A percentile compares a stretch with the other conserved stretches of the same genome.
These are phyloP conservation scores for Drosophila erecta DNA, from an alignment of 1,140 invertebrate genomes.

Conservation along the genomic window DNA sequence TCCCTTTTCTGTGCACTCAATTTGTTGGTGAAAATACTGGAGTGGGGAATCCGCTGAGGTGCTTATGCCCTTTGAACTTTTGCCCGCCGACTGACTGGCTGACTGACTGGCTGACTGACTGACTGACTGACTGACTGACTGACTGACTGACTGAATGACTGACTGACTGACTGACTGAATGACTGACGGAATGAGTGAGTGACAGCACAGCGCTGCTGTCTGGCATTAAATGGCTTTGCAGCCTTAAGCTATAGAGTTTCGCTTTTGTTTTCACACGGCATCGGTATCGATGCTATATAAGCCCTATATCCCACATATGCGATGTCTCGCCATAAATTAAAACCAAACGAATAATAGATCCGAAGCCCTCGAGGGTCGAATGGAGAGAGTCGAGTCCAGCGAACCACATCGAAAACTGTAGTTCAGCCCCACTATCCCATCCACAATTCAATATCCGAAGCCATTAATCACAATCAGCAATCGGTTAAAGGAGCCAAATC, in stretches of 20 bases:
- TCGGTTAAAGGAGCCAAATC: constrained; percentile 57
- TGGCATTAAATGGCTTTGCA: constrained; percentile 65
- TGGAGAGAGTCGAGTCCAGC: constrained; percentile 9
- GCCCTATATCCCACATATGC: constrained; percentile 37
- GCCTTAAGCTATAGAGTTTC: constrained; percentile 45
- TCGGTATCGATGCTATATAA: constrained; percentile 23
- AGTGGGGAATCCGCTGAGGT: constrained; percentile 52
- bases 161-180: constrained; percentile 23
- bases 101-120: constrained; percentile 6
- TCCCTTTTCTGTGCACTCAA: constrained; percentile 75
- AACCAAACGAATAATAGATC: constrained; percentile 38
- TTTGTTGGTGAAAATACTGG: constrained; percentile 48
- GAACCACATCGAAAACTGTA: background rate
- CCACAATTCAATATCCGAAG: constrained; percentile 20
- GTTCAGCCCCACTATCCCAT: background rate
- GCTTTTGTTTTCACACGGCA: constrained; percentile 66
- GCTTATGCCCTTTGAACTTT: constrained; percentile 68
- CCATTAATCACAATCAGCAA: constrained; percentile 76
- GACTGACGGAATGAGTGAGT: constrained; percentile 22
- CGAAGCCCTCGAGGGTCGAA: constrained; percentile 31
- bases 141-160: constrained; percentile 10
- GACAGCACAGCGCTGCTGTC: constrained; percentile 34
- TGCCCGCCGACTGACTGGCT: constrained; percentile 28
- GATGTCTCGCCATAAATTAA: constrained; percentile 67
- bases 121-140: background rate